These are phyloP conservation scores for Macaria notata DNA, from an alignment of 2,888 invertebrate species.

Conservation along the genomic window DNA sequence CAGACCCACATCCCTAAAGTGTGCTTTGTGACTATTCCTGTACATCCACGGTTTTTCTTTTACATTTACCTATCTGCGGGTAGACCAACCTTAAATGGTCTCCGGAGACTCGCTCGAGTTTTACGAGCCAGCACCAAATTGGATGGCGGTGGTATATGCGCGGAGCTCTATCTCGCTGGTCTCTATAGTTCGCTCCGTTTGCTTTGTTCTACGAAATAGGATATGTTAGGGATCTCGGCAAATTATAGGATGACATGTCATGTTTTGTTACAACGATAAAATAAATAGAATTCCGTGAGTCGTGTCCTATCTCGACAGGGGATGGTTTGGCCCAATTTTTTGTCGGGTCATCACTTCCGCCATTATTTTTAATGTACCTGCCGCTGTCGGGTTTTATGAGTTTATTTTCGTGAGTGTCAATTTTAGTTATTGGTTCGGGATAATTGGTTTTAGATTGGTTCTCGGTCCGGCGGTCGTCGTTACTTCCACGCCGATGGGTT, in stretches of 20 bases:
- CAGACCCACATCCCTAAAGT: conserved; percentile 31
- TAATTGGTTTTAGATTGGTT: conserved; percentile 30
- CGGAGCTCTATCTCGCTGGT: conserved; percentile 31
- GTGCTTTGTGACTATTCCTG: conserved; percentile 35
- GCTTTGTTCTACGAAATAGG: conserved; percentile 29
- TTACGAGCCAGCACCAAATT: conserved; percentile 35
- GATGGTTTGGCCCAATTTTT: conserved; percentile 29
- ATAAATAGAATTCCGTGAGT: conserved; percentile 33
- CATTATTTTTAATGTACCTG: conserved; percentile 37
- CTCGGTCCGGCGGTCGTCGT: conserved; percentile 16
- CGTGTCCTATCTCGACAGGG: conserved; percentile 30
- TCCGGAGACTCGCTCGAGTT: conserved; percentile 29
- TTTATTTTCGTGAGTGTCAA: conserved; percentile 37
- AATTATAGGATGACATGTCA: conserved; percentile 40
- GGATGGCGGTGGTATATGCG: conserved; percentile 28
- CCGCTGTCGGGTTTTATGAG: conserved; percentile 27
- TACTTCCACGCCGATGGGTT: conserved; percentile 16
- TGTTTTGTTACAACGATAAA: conserved; percentile 37
- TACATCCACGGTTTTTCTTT: conserved; percentile 34
- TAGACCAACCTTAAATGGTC: conserved; percentile 37
- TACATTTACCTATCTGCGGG: conserved; percentile 36
- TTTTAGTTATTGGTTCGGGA: conserved; percentile 36
- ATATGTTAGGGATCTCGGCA: conserved; percentile 35
- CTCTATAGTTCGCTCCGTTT: conserved; percentile 29
- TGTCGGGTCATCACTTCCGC: conserved; percentile 32